Evolutionary conservation across 2,888 invertebrate genomes (phyloP), one percentile per base, ranked within the genome.

Genomic region (Anarsia innoxiella): DNA sequence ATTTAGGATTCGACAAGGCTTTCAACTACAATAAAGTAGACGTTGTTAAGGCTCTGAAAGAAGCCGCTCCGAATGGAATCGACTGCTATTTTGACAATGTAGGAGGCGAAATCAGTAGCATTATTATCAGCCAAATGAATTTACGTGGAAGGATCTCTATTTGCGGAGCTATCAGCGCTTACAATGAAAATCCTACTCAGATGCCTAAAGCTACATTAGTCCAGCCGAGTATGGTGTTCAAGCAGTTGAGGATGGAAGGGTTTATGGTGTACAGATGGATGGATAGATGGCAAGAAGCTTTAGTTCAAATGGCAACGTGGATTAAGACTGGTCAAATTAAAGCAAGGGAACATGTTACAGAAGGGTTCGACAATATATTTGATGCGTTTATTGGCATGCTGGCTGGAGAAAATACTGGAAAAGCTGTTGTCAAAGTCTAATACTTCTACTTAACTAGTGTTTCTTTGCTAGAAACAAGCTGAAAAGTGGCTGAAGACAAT

Each of bases 61-160:
- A 88, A 64, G 85, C 83, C 27, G 91, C 91, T 1, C 91, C 92
- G 0, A 71, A 90, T 12, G 92, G 91, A 5, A 75, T 93, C 0
- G 91, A 93, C 56, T 90, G 91, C 55, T 93, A 90, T 58, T 93
- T 92, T 59, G 93, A 93, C 59, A 93, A 92, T 63, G 92, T 91
- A 4, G 91, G 91, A 11, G 91, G 91, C 2, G 87, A 88, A 41
- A 78, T 90, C 12, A 88, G 89, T 34, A 86, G 84, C 33, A 65
- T 64, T 0, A 86, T 91, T 2, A 74, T 90, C 1, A 66, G 67
- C 25, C 87, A 88, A 46, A 90, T 91, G 90, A 90, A 87, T 42
- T 30, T 41, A 2, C 40, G 23, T n/a, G 67, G 68, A 3, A 49
- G 68, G 37, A 56, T 66, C 1, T 38, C 64, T 0, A 56, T 62